Base-by-base conservation (phyloP, 1,140 invertebrate species). In the Luehdorfia chinensis region DNA sequence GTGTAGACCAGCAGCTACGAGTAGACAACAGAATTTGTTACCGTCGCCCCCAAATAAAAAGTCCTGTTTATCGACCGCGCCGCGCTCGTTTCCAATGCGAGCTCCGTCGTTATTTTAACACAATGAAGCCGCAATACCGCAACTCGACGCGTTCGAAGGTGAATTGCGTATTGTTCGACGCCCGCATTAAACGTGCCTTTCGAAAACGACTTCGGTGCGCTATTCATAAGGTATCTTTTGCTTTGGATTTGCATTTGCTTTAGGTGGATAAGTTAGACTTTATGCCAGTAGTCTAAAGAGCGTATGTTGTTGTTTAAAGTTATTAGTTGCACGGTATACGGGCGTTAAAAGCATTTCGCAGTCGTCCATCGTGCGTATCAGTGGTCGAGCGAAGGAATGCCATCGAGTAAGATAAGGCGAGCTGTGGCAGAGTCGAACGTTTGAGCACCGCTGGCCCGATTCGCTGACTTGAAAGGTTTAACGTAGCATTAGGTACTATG, bases 101-200 rank as follows among this genome's bases (percentile, higher is more conserved):
- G 66, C 69, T 69, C 71, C 67, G 73, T 77, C 74, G 75, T 83
- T 80, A 81, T 74, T 78, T 74, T 70, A 81, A 78, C 74, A 85
- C 81, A 85, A 81, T 83, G 72, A 73, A 83, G 78, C 78, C 78
- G 76, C 81, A 79, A 83, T 77, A 83, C 78, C 81, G 75, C 78
- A 81, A 84, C 77, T 59, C 77, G 75, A 75, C 73, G 75, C 81
- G 76, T 68, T 73, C 77, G 81, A 81, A 85, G 81, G 79, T 84
- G 81, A 84, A 85, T 85, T 84, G 79, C 78, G 77, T 84, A 84
- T 86, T 86, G 81, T 85, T 85, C 66, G 75, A 61, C 52, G 70
- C 81, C 69, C 78, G 77, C 69, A 71, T 78, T 51, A 69, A 56
- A 60, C 67, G 63, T 66, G 67, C 75, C 75, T 76, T 69, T 65